Conservation (phyloP, 2,888 invertebrate genomes). For the Conistra vaccinii region DNA sequence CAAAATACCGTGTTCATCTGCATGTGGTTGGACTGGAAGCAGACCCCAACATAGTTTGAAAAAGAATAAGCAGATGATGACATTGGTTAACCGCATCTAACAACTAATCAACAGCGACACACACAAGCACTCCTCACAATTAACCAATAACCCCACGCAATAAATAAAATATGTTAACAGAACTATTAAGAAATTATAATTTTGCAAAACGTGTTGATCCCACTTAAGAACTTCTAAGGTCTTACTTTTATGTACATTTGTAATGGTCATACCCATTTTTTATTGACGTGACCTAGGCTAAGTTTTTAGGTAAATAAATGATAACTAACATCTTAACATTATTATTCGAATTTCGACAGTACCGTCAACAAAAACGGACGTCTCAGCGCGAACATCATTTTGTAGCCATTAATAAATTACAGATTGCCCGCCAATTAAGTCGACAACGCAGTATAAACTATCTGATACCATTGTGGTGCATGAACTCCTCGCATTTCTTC, state of each 20-base stretch:
- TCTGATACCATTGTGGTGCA: constrained; percentile 19
- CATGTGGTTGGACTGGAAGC: no score
- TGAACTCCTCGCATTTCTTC: constrained; percentile 45
- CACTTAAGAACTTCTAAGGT: neutral
- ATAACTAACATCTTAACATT: neutral
- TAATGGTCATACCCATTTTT: neutral
- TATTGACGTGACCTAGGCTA: neutral
- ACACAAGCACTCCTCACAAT: no score
- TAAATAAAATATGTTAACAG: no score
- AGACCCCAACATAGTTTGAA: no score
- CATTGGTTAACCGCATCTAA: no score
- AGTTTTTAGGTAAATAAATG: neutral
- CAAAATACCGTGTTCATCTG: no score
- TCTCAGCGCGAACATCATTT: constrained; percentile 11
- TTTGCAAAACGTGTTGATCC: no score
- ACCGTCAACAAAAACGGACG: neutral
- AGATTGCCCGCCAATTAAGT: constrained; percentile 7
- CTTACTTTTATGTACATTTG: neutral
- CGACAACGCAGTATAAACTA: constrained; percentile 5
- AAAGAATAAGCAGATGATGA: no score
- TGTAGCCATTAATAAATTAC: constrained; percentile 35
- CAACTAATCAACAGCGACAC: no score
- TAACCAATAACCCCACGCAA: no score
- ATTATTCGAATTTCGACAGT: neutral
- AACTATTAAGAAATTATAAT: no score